Base-by-base conservation (phyloP, 2,797 vertebrate species). In the Dicrostonyx torquatus region DNA sequence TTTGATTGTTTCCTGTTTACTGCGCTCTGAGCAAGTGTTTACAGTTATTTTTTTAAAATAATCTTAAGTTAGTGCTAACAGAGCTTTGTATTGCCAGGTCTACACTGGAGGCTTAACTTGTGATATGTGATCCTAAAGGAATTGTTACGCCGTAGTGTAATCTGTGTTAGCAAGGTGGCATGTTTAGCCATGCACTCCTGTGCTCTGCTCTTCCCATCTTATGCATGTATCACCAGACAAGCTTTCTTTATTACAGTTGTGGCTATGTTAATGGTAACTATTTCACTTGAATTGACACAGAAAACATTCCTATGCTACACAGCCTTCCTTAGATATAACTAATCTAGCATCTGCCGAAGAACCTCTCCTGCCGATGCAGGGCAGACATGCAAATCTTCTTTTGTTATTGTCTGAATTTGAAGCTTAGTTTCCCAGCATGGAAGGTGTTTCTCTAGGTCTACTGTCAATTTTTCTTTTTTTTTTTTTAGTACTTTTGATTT, bases 31-130 rank as follows among this genome's bases (percentile, higher is more conserved):
- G 50, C 43, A 96, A 85, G 70, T 20, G 0, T 95, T 97, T 94
- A 73, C 50, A 96, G 70, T 96, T 96, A 88, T 66, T 96, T 96
- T 96, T 95, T 91, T 95, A 89, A 95, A 97, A 87, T 95, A 93
- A 86, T 78, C 62, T 90, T 92, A 88, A 90, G 5, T 95, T 93
- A 97, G 40, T 82, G 70, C 76, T 95, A 95, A 78, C 89, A 50
- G 78, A 96, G 94, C 95, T 93, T 13, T 86, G 70, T 80, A 94
- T 94, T 97, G 83, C 75, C 62, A 91, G 55, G 31, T 64, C 73
- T 87, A 93, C 77, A 76, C n/a, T 89, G 83, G 91, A 95, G 86
- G 60, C 37, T 91, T 97, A 95, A 95, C 94, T 96, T 93, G 93
- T 31, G 15, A 72, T 92, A 29, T 91, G 34, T 95, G 94, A 90